phyloP scores from a whole-genome alignment of 2,888 invertebrate species.

The Hirtodrosophila trivittata region DNA sequence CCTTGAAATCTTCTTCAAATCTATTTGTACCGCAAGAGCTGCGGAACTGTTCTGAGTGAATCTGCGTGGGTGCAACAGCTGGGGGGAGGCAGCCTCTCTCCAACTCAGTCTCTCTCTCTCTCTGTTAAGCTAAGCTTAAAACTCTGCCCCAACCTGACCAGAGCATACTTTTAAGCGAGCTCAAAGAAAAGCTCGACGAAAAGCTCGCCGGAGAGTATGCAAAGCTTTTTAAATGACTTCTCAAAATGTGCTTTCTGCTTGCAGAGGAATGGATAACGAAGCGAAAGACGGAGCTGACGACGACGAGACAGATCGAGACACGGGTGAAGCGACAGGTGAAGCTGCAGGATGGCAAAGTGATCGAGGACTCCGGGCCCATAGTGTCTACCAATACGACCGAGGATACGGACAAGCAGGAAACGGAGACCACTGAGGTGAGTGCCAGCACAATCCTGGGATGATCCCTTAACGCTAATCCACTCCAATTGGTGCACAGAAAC shows the following conservation, averaged over 20 bases:
- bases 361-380: constrained; percentile 94
- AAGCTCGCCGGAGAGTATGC: constrained; percentile 20
- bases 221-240: not conserved
- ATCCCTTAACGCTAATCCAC: not conserved
- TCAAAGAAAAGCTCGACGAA: not conserved
- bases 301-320: constrained; percentile 95
- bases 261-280: constrained; percentile 97
- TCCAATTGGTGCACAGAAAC: constrained; percentile 64
- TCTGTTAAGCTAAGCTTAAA: no score
- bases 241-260: constrained; percentile 67
- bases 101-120: no score
- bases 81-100: no score
- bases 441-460: not conserved
- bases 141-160: no score
- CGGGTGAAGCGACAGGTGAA: constrained; percentile 94
- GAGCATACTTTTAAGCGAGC: no score
- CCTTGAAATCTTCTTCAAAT: no score
- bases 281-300: constrained; percentile 94
- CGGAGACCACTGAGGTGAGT: constrained; percentile 92
- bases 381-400: constrained; percentile 96
- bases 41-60: no score
- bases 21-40: no score
- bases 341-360: constrained; percentile 94
- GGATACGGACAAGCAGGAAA: constrained; percentile 94
- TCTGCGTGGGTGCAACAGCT: no score